phyloP scores from a whole-genome alignment of 2,113 vertebrate species.

The Pseudopipra pipra region DNA sequence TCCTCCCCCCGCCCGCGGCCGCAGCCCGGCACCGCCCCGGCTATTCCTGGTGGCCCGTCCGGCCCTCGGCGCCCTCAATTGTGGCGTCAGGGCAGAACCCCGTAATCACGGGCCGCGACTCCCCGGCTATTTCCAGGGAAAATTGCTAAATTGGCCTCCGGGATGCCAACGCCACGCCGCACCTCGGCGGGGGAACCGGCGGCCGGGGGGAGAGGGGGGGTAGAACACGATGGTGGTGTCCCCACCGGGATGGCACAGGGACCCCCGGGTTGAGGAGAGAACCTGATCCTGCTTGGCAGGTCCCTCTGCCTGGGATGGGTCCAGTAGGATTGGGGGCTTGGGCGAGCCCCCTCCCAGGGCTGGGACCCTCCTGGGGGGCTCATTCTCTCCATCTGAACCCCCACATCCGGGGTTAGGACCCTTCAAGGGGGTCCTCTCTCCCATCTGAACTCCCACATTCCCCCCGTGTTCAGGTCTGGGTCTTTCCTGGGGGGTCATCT shows the following conservation, averaged over 20 bases:
- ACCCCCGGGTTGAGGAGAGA: neutral
- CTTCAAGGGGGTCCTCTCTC: neutral
- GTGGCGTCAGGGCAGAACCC: neutral
- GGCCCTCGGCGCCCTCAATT: conserved; percentile 27
- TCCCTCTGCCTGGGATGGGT: accelerated
- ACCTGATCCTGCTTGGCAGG: accelerated
- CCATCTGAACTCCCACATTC: neutral
- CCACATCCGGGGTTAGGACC: no score
- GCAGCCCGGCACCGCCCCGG: conserved; percentile 18
- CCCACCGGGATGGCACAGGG: accelerated
- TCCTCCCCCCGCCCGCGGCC: neutral
- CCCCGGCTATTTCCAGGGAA: conserved; percentile 42
- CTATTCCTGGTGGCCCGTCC: conserved; percentile 34
- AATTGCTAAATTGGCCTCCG: neutral
- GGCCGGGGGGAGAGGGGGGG: neutral
- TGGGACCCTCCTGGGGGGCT: neutral
- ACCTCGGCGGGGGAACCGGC: neutral
- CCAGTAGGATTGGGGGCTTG: accelerated
- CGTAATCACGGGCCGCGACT: neutral
- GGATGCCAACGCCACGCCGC: neutral
- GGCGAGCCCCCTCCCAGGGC: neutral
- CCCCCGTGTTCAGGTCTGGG: no score
- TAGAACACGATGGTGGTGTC: accelerated
- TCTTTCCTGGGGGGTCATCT: neutral
- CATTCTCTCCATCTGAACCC: neutral